Percentiles rank a stretch among this genome's conserved stretches.
Conservation (phyloP, 2,797 vertebrate species). For the Rhynchonycteris naso region DNA sequence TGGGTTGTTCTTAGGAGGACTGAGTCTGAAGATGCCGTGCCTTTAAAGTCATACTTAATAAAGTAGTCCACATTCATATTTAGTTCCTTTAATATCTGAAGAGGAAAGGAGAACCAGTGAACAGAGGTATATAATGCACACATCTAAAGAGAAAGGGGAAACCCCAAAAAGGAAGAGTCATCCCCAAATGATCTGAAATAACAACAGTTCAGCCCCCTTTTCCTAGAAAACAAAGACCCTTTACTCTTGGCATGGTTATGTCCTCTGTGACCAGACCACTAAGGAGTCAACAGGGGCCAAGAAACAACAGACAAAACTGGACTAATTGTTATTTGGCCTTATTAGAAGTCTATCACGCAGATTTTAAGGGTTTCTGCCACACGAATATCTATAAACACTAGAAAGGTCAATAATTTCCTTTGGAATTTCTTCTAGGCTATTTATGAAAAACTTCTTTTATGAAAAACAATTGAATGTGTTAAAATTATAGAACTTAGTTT, state of each 20-base stretch:
- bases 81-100: not conserved
- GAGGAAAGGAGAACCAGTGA: not conserved
- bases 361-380: slow-evolving; percentile 72
- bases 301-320: slow-evolving; percentile 53
- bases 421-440: slow-evolving; percentile 70
- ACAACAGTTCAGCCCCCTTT: not conserved
- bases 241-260: not conserved
- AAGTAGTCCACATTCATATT: not conserved
- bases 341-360: slow-evolving; percentile 71
- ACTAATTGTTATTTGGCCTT: slow-evolving; percentile 76
- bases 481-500: not conserved
- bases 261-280: not conserved
- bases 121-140: not conserved
- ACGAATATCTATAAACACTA: slow-evolving; percentile 76
- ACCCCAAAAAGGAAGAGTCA: not conserved
- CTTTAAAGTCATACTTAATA: slow-evolving; percentile 1
- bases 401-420: slow-evolving; percentile 65
- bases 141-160: not conserved
- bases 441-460: slow-evolving; percentile 39
- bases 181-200: not conserved
- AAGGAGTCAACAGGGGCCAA: not conserved
- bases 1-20: not conserved
- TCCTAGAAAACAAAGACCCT: not conserved
- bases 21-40: not conserved
- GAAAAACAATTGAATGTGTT: not conserved